A percentile compares a stretch with the other conserved stretches of the same genome.
Conservation (phyloP, 2,113 vertebrate genomes). For the Hemibagrus wyckioides region DNA sequence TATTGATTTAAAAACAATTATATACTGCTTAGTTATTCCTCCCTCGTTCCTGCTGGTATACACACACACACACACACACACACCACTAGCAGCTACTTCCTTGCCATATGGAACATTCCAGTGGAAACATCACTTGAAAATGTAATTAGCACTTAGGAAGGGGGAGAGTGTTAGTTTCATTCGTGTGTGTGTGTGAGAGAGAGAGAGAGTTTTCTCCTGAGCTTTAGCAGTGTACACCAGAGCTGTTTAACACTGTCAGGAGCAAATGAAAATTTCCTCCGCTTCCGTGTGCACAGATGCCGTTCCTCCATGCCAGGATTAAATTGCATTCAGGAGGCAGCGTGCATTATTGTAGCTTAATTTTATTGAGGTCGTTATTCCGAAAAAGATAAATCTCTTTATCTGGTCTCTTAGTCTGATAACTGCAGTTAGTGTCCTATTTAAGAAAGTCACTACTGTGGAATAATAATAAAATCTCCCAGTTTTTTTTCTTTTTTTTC, state of each 20-base stretch:
- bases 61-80: constrained; percentile 5
- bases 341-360: neutral
- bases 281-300: neutral
- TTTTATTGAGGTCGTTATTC: neutral
- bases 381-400: neutral
- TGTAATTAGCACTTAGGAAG: constrained; percentile 2
- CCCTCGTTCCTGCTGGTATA: neutral
- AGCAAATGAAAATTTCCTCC: constrained; percentile 34
- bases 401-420: neutral
- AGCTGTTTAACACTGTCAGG: constrained; percentile 38
- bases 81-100: neutral
- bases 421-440: neutral
- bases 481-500: neutral
- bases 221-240: constrained; percentile 13
- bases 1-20: constrained; percentile 56
- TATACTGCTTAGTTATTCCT: constrained; percentile 33
- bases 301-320: constrained; percentile 17
- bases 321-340: neutral
- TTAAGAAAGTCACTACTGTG: neutral
- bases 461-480: neutral
- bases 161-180: neutral
- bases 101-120: constrained; percentile 5
- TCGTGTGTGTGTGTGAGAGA: neutral
- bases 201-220: constrained; percentile 10
- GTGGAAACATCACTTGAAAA: neutral